phyloP scores from a whole-genome alignment of 2,797 vertebrate species.

The Gymnopithys bicolor region DNA sequence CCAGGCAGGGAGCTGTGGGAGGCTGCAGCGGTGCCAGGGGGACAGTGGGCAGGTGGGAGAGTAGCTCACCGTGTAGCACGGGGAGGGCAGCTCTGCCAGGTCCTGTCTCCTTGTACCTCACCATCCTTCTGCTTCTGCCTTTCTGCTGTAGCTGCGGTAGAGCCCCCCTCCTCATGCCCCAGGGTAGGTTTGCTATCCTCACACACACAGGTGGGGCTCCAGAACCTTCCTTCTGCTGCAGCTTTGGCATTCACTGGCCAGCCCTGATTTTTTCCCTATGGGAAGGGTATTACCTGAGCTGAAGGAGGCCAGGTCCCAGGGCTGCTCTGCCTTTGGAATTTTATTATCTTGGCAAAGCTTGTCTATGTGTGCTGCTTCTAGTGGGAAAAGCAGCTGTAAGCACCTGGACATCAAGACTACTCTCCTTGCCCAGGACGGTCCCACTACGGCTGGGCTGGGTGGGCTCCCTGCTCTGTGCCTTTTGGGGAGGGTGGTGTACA shows the following conservation, averaged over 20 bases:
- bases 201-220: fast-evolving
- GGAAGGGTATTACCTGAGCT: background rate
- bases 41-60: fast-evolving
- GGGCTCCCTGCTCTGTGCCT: fast-evolving
- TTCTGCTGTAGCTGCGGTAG: background rate
- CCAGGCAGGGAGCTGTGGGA: background rate
- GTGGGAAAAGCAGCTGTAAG: background rate
- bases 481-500: background rate
- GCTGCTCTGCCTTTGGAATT: background rate
- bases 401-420: background rate
- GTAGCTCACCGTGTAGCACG: fast-evolving
- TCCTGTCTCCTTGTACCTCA: fast-evolving
- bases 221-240: background rate
- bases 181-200: background rate
- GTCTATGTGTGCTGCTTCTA: background rate
- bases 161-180: fast-evolving
- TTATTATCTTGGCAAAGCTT: background rate
- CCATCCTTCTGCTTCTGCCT: background rate
- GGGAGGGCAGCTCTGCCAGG: background rate
- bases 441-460: fast-evolving
- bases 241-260: background rate
- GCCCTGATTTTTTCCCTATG: background rate
- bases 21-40: background rate
- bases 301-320: background rate
- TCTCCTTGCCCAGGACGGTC: background rate